These are phyloP conservation scores for Calameuta idolon DNA, from an alignment of 2,888 invertebrate species.

Conservation along the genomic window DNA sequence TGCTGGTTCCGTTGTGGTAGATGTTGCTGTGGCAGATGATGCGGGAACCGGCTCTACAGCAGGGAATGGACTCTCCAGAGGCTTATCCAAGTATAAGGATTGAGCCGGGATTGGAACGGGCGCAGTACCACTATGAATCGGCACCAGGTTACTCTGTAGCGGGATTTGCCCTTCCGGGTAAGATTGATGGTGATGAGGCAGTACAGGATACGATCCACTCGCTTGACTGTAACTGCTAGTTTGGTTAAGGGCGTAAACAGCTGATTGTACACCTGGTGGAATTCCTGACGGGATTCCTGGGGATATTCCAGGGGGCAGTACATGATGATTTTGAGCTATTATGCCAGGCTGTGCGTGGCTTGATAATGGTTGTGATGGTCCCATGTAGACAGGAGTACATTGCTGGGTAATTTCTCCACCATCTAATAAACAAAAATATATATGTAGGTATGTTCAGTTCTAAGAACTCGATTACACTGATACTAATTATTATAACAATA, in stretches of 20 bases:
- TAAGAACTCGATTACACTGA: not conserved
- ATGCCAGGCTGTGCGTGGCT: slow-evolving; percentile 31
- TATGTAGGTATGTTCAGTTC: not conserved
- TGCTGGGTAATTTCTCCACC: slow-evolving; percentile 49
- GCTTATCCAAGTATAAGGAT: slow-evolving; percentile 36
- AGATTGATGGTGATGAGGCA: slow-evolving; percentile 40
- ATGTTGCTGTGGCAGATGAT: slow-evolving; percentile 40
- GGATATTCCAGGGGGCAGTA: slow-evolving; percentile 42
- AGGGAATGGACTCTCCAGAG: slow-evolving; percentile 39
- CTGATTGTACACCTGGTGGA: slow-evolving; percentile 40
- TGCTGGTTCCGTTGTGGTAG: slow-evolving; percentile 46
- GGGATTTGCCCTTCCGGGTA: slow-evolving; percentile 41
- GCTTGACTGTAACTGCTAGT: slow-evolving; percentile 40
- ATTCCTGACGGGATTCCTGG: slow-evolving; percentile 37
- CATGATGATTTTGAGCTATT: slow-evolving; percentile 38
- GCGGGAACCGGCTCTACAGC: slow-evolving; percentile 24
- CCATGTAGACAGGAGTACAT: slow-evolving; percentile 51
- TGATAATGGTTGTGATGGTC: slow-evolving; percentile 36
- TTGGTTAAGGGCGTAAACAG: slow-evolving; percentile 45
- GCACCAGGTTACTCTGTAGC: slow-evolving; percentile 42
- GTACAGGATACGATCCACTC: slow-evolving; percentile 38
- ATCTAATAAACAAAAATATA: slow-evolving; percentile 12
- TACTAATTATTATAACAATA: not conserved
- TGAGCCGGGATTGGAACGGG: slow-evolving; percentile 39
- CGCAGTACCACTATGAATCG: slow-evolving; percentile 48